Conservation (phyloP, 2,113 vertebrate genomes). For the Brachyistius frenatus region DNA sequence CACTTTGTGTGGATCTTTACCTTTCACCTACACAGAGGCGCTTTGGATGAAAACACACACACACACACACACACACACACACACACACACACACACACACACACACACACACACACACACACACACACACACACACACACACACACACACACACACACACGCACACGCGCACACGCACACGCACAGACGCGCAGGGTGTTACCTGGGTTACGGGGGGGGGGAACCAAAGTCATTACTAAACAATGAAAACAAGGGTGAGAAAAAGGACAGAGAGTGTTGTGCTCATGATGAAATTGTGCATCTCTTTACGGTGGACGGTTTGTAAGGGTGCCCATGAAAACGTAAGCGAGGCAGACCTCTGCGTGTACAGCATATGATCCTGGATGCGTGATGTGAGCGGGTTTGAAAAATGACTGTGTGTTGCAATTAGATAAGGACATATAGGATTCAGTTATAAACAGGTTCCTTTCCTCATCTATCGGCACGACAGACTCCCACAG, state of each 20-base stretch:
- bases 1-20: conserved; percentile 46
- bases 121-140: conserved; percentile 13
- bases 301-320: conserved; percentile 24
- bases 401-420: conserved; percentile 17
- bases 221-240: conserved; percentile 26
- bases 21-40: background rate
- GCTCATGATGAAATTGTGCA: background rate
- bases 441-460: background rate
- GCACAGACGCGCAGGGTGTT: conserved; percentile 9
- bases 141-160: too few species aligned
- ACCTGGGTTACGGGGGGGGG: conserved; percentile 21
- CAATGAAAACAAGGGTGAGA: conserved; percentile 44
- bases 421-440: background rate
- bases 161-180: background rate
- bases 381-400: conserved; percentile 4
- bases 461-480: too few species aligned
- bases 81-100: background rate
- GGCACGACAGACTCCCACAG: too few species aligned
- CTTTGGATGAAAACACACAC: conserved; percentile 14
- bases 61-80: background rate
- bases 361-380: conserved; percentile 9
- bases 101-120: background rate
- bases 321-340: conserved; percentile 56
- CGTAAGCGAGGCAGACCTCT: background rate
- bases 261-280: background rate